Evolutionary conservation across 2,113 vertebrate species (phyloP), one percentile per base, ranked within the genome.

Genomic region (Spheniscus mendiculus): DNA sequence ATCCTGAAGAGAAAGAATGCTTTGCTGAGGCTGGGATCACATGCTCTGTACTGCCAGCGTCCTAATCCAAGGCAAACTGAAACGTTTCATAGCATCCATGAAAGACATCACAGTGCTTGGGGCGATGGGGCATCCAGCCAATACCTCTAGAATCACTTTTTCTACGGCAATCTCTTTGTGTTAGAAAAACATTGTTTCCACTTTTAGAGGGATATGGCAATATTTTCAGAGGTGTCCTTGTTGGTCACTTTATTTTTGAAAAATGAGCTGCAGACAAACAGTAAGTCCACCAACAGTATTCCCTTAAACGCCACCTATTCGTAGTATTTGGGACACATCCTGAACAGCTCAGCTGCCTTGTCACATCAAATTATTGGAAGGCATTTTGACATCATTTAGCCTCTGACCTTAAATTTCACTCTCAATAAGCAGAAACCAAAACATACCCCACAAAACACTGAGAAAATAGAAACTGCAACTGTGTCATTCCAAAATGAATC

Each of bases 401-500:
- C 91, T 90, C 87, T 95, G 94, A 95, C 94, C 84, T 96, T 89
- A 87, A 90, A 87, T 91, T 91, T 96, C 89, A 79, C 87, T 86
- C 87, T 93, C 93, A 90, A 85, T 92, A 86, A 89, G 94, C 94
- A 95, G 96, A 91, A 97, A 97, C 58, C 67, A 93, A 85, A 96
- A 85, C 89, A 95, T 65, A 78, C 42, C 63, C 72, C 89, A 78
- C 92, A 95, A 79, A 93, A 91, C 94, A 90, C 90, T 49, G 90
- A 86, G 83, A 96, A 96, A 95, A 97, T 92, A 97, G 95, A 94
- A 96, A 95, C 93, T 72, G 87, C 0, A 73, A 84, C 92, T 83
- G 70, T 93, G 94, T 93, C 95, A 96, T 97, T 97, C 97, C 78
- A 72, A 94, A 93, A 81, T 34, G 88, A 97, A 96, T 97, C 90